A percentile compares a stretch with the other conserved stretches of the same genome.
Evolutionary conservation across 2,797 vertebrate genomes (phyloP).

Genomic region (Gallinago stenura): DNA sequence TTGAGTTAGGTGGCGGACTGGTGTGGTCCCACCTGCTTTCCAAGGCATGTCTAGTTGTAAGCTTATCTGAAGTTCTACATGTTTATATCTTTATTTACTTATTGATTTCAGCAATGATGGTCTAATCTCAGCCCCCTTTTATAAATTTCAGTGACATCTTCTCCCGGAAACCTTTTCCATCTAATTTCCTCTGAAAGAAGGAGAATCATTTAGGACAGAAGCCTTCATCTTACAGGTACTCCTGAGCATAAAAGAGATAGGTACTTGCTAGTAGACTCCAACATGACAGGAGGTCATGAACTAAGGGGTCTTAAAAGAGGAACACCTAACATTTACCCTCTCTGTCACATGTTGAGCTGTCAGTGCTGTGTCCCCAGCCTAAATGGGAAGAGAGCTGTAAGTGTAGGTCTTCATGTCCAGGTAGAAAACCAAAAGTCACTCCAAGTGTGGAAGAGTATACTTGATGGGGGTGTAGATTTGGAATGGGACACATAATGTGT

Average conservation of each 20-base stretch:
- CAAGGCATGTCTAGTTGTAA: background rate
- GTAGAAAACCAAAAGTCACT: background rate
- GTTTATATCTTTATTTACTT: background rate
- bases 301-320: background rate
- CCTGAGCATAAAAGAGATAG: background rate
- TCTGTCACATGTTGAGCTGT: no score
- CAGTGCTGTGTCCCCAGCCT: no score
- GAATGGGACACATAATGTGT: background rate
- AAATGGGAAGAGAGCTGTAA: no score
- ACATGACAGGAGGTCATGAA: background rate
- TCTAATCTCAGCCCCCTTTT: background rate
- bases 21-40: background rate
- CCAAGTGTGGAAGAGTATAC: rapidly evolving
- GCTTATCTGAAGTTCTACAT: background rate
- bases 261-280: background rate
- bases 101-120: background rate
- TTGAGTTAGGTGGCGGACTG: background rate
- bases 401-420: no score
- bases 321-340: no score
- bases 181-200: background rate
- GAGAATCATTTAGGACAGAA: background rate
- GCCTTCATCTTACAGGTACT: background rate
- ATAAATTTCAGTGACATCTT: background rate
- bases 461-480: background rate
- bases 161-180: background rate